Evolutionary conservation across 2,888 invertebrate genomes (phyloP).

Genomic region (Cryptophagus acutangulus): DNA sequence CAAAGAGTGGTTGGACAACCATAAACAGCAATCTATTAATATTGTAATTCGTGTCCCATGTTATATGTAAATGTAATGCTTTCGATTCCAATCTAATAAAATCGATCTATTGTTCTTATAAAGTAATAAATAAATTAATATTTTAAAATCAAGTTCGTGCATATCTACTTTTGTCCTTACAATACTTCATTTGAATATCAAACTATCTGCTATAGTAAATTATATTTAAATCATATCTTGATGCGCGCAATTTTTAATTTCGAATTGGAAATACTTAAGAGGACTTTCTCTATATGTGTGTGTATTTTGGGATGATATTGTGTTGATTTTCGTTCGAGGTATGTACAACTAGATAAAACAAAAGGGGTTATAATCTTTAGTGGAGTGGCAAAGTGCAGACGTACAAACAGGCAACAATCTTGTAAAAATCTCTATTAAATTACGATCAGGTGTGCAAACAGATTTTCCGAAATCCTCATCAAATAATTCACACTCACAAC

Average conservation of each 20-base stretch:
- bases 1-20: constrained; percentile 15
- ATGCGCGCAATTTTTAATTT: too few species aligned
- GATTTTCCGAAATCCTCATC: constrained; percentile 20
- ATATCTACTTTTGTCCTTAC: constrained; percentile 36
- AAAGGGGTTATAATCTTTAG: constrained; percentile 28
- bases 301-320: constrained; percentile 2
- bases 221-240: constrained; percentile 34
- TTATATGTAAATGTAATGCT: constrained; percentile 41
- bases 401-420: constrained; percentile 28
- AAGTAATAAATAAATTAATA: constrained; percentile 48
- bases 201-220: constrained; percentile 31
- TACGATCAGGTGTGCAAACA: constrained; percentile 35
- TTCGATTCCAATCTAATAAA: constrained; percentile 48
- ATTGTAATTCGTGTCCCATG: constrained; percentile 38
- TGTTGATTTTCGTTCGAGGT: constrained; percentile 6
- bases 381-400: constrained; percentile 27
- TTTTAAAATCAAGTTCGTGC: constrained; percentile 40
- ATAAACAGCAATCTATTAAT: constrained; percentile 35
- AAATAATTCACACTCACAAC: neutral
- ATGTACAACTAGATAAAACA: constrained; percentile 19
- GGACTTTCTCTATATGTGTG: too few species aligned
- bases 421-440: constrained; percentile 34
- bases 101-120: constrained; percentile 48
- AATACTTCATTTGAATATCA: constrained; percentile 46
- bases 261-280: too few species aligned